Evolutionary conservation across 1,140 invertebrate species (phyloP), one percentile per base, ranked within the genome.

Genomic region (Nasonia vitripennis): DNA sequence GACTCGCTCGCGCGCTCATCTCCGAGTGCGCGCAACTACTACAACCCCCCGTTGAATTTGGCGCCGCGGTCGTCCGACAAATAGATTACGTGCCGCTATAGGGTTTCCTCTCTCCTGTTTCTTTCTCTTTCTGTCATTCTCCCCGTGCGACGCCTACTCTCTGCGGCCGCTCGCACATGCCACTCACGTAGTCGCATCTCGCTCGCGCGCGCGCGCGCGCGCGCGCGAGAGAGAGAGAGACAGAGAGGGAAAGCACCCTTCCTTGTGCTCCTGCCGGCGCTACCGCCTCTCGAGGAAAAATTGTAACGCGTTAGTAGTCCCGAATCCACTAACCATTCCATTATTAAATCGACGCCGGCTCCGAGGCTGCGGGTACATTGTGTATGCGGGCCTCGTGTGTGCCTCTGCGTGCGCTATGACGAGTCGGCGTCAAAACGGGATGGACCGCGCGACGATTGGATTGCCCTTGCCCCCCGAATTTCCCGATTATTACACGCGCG

Each of bases 81-180:
- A 93, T 93, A 93, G 93, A 93, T 93, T 93, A 93, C 93, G 93
- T 93, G 92, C 91, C 89, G 85, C 88, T 88, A 37, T 37, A 88
- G 90, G 89, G 90, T 88, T 91, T 27, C 34, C 68, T 51, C 27
- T 45, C 68, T 90, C 89, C 89, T 89, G 23, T 87, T 77, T 85
- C 86, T 85, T 87, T 88, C 86, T 86, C 89, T 89, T 88, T 87
- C 84, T 86, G 86, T 87, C 87, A 85, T 79, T 71, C 68, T 62
- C n/a, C 20, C 34, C 55, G 55, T 37, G 55, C 55, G 55, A 62
- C 17, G 55, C 55, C 55, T 62, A 10, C 68, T 37, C 67, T 6
- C 79, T 4, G 41, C 41, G 41, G 41, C 41, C 31, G 12, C 37
- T 90, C 87, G 81, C 89, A 91, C 90, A 93, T 91, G 92, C 92